Percentiles rank a stretch among this genome's conserved stretches.
phyloP scores from a whole-genome alignment of 2,113 vertebrate species.

The Ophiodon elongatus region DNA sequence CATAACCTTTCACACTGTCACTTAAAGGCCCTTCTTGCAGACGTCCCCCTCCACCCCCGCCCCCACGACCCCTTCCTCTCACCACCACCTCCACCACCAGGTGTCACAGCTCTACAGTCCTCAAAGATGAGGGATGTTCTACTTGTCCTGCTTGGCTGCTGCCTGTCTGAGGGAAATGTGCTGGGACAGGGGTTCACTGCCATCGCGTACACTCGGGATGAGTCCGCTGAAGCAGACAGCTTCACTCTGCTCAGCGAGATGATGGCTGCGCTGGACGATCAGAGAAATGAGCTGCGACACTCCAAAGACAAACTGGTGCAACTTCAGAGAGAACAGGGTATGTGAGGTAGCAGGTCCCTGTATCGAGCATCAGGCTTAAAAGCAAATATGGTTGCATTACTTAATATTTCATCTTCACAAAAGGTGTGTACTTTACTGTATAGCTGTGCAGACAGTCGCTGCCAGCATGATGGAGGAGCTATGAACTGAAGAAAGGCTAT shows the following conservation, averaged over 20 bases:
- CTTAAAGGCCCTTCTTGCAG: constrained; percentile 25
- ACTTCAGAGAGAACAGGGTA: constrained; percentile 19
- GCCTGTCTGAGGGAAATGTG: constrained; percentile 41
- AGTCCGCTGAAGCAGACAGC: constrained; percentile 29
- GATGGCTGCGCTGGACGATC: constrained; percentile 38
- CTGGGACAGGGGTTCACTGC: constrained; percentile 33
- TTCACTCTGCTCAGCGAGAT: constrained; percentile 34
- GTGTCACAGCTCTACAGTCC: constrained; percentile 14
- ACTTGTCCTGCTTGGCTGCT: constrained; percentile 47
- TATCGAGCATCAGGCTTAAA: background rate
- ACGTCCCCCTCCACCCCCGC: background rate
- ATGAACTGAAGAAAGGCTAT: constrained; percentile 17
- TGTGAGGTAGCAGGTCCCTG: background rate
- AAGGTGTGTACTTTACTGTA: background rate
- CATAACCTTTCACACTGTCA: constrained; percentile 40
- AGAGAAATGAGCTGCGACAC: constrained; percentile 46
- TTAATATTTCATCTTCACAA: background rate
- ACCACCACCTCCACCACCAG: background rate
- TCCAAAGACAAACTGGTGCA: constrained; percentile 32
- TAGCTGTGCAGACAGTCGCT: background rate
- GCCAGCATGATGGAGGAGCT: background rate
- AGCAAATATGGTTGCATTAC: background rate
- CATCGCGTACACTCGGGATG: constrained; percentile 32
- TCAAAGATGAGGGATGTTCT: constrained; percentile 39
- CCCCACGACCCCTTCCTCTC: no score